Conservation (phyloP, 2,888 invertebrate genomes). For the Podotricha telesiphe region DNA sequence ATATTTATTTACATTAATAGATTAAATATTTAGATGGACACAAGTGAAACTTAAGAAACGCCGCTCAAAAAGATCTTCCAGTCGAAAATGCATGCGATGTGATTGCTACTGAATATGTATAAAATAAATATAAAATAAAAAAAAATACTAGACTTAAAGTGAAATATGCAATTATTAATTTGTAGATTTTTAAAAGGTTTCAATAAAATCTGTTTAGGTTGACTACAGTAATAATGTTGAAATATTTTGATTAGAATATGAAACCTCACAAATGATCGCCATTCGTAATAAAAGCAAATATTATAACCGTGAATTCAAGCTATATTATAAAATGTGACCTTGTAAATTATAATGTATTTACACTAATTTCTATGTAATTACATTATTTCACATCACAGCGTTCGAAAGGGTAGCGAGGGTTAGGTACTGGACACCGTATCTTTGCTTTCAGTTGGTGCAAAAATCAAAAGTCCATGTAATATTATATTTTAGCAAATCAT, state of each 20-base stretch:
- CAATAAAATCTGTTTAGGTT: not conserved
- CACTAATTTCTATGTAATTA: slow-evolving; percentile 25
- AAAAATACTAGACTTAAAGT: too few relatives aligned
- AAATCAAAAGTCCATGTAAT: slow-evolving; percentile 10
- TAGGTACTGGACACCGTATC: not conserved
- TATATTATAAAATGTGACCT: not conserved
- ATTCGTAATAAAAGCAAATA: not conserved
- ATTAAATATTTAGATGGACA: too few relatives aligned
- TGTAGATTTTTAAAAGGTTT: slow-evolving; percentile 1
- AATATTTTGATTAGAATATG: not conserved
- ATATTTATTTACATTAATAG: too few relatives aligned
- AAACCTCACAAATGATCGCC: not conserved
- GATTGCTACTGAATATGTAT: too few relatives aligned
- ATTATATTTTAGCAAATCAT: not conserved
- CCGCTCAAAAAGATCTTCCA: too few relatives aligned
- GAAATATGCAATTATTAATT: not conserved
- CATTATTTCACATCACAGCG: slow-evolving; percentile 31
- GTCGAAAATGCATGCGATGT: too few relatives aligned
- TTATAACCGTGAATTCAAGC: not conserved
- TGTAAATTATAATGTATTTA: not conserved
- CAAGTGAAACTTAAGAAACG: too few relatives aligned
- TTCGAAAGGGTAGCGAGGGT: slow-evolving; percentile 17
- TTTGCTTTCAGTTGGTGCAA: slow-evolving; percentile 10
- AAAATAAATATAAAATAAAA: too few relatives aligned
- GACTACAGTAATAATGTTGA: not conserved